A percentile compares a stretch with the other conserved stretches of the same genome.
Conservation (phyloP, 2,888 invertebrate species). For the Oscheius sp. region DNA sequence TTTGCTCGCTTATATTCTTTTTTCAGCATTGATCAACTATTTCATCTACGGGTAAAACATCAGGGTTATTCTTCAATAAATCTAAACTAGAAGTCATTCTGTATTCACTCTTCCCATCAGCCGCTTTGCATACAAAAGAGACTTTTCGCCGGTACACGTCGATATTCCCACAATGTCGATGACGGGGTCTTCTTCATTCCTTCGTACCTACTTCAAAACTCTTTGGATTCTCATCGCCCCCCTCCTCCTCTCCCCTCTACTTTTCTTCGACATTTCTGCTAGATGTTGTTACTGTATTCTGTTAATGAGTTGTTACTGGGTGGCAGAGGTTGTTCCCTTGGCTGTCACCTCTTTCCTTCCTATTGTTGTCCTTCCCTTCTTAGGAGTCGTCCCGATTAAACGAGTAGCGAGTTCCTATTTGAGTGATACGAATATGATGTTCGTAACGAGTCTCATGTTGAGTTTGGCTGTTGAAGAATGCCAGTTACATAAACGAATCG, state of each 20-base stretch:
- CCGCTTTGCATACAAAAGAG: conserved; percentile 13
- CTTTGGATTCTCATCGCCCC: conserved; percentile 52
- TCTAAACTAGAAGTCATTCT: too few relatives aligned
- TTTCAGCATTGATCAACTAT: too few relatives aligned
- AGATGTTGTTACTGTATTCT: conserved; percentile 57
- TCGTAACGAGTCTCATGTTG: conserved; percentile 55
- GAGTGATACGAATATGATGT: conserved; percentile 57
- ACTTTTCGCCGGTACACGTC: background rate
- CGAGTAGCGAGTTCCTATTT: conserved; percentile 53
- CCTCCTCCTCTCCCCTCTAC: conserved; percentile 41
- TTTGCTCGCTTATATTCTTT: too few relatives aligned
- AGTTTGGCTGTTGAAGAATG: conserved; percentile 59
- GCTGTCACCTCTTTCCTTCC: conserved; percentile 61
- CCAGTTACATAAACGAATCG: conserved; percentile 54
- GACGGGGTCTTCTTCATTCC: background rate
- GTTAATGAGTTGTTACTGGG: conserved; percentile 59
- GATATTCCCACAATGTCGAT: background rate
- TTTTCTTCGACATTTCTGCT: conserved; percentile 37
- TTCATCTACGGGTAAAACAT: too few relatives aligned
- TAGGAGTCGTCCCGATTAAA: conserved; percentile 52
- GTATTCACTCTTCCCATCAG: too few relatives aligned
- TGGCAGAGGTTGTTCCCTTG: conserved; percentile 57
- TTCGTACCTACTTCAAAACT: conserved; percentile 44
- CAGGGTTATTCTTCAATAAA: too few relatives aligned
- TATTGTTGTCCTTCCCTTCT: conserved; percentile 54